phyloP scores from a whole-genome alignment of 64 coral and sea anemone species.

The Montipora sp. region DNA sequence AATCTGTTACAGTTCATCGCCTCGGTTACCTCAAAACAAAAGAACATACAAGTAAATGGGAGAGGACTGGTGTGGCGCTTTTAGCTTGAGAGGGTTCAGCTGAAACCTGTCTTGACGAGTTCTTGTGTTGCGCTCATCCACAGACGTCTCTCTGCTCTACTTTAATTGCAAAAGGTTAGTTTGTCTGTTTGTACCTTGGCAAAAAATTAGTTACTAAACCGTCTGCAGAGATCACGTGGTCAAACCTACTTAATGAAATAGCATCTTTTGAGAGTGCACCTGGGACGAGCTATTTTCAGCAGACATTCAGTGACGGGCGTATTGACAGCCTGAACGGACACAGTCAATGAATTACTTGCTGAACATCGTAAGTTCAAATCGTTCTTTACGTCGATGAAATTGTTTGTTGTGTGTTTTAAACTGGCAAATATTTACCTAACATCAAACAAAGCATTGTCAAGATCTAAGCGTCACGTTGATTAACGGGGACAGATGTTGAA shows the following conservation, averaged over 20 bases:
- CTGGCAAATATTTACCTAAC: slow-evolving; percentile 18
- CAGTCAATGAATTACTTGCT: neutral
- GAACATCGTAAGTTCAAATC: neutral
- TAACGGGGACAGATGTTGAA: neutral
- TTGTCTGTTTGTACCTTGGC: neutral
- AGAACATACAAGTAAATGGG: neutral
- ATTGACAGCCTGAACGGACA: neutral
- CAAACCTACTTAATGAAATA: neutral
- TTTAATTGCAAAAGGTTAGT: neutral
- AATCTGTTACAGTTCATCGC: slow-evolving; percentile 24
- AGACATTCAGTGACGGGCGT: neutral
- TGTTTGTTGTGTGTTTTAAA: neutral
- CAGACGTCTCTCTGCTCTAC: neutral
- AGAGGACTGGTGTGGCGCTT: slow-evolving; percentile 9
- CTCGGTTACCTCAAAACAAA: slow-evolving; percentile 34
- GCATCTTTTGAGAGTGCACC: neutral
- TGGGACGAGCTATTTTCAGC: neutral
- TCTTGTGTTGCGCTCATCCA: neutral
- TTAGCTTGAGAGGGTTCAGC: neutral
- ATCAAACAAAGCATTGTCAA: neutral
- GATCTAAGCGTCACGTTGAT: neutral
- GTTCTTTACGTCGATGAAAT: neutral
- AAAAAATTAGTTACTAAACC: too few relatives aligned
- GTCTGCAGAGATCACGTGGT: neutral
- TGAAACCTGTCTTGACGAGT: neutral